A percentile compares a stretch with the other conserved stretches of the same genome.
These are phyloP conservation scores for Luperina nickerlii DNA, from an alignment of 2,888 invertebrate species.

Conservation along the genomic window DNA sequence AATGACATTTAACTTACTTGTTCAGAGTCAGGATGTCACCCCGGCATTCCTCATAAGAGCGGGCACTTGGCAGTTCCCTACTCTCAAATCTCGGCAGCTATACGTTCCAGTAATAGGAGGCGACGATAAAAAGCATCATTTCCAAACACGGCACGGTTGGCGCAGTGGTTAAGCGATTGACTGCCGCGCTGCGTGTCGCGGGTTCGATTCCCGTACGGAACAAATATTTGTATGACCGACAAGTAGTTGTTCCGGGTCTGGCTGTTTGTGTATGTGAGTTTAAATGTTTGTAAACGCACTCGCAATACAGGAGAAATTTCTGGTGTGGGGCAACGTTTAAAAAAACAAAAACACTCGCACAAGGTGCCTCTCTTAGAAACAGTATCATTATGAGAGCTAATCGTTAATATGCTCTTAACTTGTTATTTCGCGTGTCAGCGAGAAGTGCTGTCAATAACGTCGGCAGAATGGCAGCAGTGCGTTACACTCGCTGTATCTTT, in stretches of 20 bases:
- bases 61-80: neutral
- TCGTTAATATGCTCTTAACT: constrained; percentile 1
- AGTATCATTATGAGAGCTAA: constrained; percentile 13
- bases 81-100: neutral
- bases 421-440: constrained; percentile 39
- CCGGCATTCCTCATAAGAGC: neutral
- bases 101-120: neutral
- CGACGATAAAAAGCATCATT: neutral
- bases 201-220: no score
- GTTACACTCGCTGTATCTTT: constrained; percentile 53
- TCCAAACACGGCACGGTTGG: no score
- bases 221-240: no score
- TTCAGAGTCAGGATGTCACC: neutral
- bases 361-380: neutral
- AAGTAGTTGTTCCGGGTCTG: no score
- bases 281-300: no score
- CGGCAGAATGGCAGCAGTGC: constrained; percentile 49
- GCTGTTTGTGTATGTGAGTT: no score
- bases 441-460: constrained; percentile 43
- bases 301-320: no score
- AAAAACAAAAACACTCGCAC: neutral
- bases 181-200: no score
- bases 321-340: no score
- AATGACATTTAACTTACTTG: neutral
- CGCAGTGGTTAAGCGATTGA: no score